Base-by-base conservation (phyloP, 2,113 vertebrate genomes). In the Callochromis pleurospilus region DNA sequence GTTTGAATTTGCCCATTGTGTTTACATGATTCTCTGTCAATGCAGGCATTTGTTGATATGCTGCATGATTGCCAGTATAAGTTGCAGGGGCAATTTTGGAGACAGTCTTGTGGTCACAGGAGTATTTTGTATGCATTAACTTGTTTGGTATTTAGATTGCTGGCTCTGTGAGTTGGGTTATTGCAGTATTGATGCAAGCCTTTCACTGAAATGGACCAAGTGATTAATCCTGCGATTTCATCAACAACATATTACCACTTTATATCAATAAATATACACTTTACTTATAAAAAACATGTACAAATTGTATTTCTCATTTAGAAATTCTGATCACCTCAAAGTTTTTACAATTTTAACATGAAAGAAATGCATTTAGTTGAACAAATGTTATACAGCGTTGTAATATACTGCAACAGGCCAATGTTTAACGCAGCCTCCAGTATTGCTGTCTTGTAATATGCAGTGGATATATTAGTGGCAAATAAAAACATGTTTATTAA, bases 1-100 rank as follows among this genome's bases (percentile, higher is more conserved):
- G 88, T 91, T 88, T 91, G 87, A 91, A 93, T 93, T 81, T 86
- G 82, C 65, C 79, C 73, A 79, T 83, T 88, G 91, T 90, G 87
- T 87, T 89, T 83, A 36, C 79, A 75, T 40, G 89, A 65, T 56
- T 85, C 73, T 45, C 51, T 62, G 6, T 81, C 84, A 21, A 12
- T 55, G 9, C 80, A 80, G 62, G 82, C 60, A 15, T 85, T 54
- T 75, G 89, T 75, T 79, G 89, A 84, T 42, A 70, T 62, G 2
- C 65, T 70, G 91, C 89, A 3, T 38, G 83, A 84, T 31, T 84
- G 86, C 86, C 89, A 40, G 81, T 21, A 65, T 31, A 65, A 65
- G 79, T 53, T 85, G 42, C 45, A 42, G 79, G 24, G 36, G 21
- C 21, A 13, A 9, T 70, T 82, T 19, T 80, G 49, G 12, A 49